phyloP scores from a whole-genome alignment of 2,888 invertebrate genomes.

The Drosophila prostipennis region DNA sequence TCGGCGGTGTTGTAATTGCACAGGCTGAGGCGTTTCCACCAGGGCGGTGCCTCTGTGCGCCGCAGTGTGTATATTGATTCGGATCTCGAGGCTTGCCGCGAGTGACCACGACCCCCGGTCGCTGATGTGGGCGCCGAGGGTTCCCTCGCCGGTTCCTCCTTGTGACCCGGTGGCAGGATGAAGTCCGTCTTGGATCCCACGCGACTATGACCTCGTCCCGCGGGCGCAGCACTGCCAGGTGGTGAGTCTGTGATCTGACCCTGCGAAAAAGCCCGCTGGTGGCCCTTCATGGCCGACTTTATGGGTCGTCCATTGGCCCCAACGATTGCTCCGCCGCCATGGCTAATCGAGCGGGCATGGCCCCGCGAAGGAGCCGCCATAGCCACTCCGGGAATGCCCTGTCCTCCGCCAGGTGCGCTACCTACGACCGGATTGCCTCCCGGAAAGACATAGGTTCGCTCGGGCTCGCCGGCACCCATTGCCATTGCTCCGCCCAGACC shows the following conservation, averaged over 20 bases:
- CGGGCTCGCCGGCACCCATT: slow-evolving; percentile 73
- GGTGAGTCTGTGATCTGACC: slow-evolving; percentile 91
- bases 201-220: slow-evolving; percentile 89
- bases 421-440: slow-evolving; percentile 63
- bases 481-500: slow-evolving; percentile 10
- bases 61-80: slow-evolving; percentile 95
- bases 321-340: slow-evolving; percentile 87
- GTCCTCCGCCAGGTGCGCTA: slow-evolving; percentile 64
- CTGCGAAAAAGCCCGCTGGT: slow-evolving; percentile 94
- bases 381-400: slow-evolving; percentile 72
- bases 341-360: slow-evolving; percentile 93
- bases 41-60: slow-evolving; percentile 89
- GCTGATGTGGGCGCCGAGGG: slow-evolving; percentile 84
- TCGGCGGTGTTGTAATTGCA: slow-evolving; percentile 87
- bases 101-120: slow-evolving; percentile 87
- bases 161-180: slow-evolving; percentile 93
- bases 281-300: slow-evolving; percentile 90
- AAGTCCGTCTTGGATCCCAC: slow-evolving; percentile 95
- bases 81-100: slow-evolving; percentile 94
- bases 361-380: slow-evolving; percentile 83
- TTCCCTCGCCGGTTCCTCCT: slow-evolving; percentile 89
- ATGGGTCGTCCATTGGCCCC: slow-evolving; percentile 87
- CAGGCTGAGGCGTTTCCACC: slow-evolving; percentile 89
- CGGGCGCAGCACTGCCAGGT: slow-evolving; percentile 74
- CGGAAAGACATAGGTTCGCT: slow-evolving; percentile 83